Percentiles rank a stretch among this genome's conserved stretches.
phyloP scores from a whole-genome alignment of 2,797 vertebrate genomes.

The Ambastaia sidthimunki region DNA sequence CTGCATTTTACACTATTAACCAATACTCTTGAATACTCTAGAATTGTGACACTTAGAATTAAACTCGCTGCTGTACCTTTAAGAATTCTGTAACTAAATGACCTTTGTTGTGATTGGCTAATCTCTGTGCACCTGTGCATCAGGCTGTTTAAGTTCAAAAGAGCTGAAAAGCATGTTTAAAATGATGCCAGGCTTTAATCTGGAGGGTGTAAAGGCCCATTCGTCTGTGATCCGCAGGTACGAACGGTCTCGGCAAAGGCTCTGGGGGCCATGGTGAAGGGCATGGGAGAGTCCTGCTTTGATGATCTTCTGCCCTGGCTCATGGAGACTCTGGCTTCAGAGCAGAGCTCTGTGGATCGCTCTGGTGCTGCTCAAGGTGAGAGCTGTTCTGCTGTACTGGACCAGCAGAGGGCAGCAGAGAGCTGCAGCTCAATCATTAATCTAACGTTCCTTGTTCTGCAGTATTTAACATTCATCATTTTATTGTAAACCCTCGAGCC shows the following conservation, averaged over 20 bases:
- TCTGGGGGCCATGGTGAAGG: slow-evolving; percentile 98
- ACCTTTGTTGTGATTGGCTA: no score
- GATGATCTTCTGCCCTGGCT: slow-evolving; percentile 97
- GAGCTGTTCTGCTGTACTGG: slow-evolving; percentile 18
- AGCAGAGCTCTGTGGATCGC: slow-evolving; percentile 98
- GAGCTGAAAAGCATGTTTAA: neutral
- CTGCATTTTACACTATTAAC: no score
- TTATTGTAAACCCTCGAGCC: no score
- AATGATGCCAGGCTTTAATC: neutral
- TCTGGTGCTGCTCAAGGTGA: slow-evolving; percentile 96
- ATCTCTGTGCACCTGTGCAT: no score
- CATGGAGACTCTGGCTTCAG: slow-evolving; percentile 96
- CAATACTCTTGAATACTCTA: no score
- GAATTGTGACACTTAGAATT: no score
- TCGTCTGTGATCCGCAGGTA: slow-evolving; percentile 78
- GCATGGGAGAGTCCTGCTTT: slow-evolving; percentile 96
- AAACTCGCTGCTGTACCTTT: neutral
- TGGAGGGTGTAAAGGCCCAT: neutral
- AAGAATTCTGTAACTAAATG: neutral
- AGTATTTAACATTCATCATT: no score
- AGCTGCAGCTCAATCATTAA: neutral
- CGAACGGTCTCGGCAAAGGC: slow-evolving; percentile 97
- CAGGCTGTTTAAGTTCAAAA: no score
- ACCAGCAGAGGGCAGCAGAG: slow-evolving; percentile 25
- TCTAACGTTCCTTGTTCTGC: neutral